phyloP scores from a whole-genome alignment of 2,888 invertebrate genomes.

The Campoplex nolae region DNA sequence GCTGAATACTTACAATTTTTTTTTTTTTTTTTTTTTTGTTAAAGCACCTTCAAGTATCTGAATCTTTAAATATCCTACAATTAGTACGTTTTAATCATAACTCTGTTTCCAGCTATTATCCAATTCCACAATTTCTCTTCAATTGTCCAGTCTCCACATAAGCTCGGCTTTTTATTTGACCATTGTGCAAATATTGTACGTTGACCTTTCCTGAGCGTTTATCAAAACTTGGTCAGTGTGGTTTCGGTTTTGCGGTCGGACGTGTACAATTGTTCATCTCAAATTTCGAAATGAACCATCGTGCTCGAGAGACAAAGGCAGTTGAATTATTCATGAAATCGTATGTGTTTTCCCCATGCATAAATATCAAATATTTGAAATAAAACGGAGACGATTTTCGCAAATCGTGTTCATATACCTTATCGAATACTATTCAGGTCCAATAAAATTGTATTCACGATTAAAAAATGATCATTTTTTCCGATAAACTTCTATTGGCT shows the following conservation, averaged over 20 bases:
- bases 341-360: neutral
- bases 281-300: constrained; percentile 57
- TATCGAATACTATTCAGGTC: neutral
- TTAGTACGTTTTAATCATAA: neutral
- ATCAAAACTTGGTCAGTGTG: constrained; percentile 37
- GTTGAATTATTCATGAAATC: constrained; percentile 43
- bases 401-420: neutral
- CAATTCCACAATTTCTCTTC: neutral
- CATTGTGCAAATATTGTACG: constrained; percentile 8
- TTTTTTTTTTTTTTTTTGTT: no score
- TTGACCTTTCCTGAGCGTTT: constrained; percentile 41
- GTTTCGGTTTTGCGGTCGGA: constrained; percentile 54
- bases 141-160: neutral
- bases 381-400: neutral
- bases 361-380: neutral
- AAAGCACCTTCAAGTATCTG: no score
- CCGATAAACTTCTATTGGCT: neutral
- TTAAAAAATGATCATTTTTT: neutral
- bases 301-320: constrained; percentile 24
- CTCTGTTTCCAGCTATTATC: neutral
- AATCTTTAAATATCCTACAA: no score
- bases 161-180: neutral
- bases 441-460: no score
- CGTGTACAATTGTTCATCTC: constrained; percentile 55
- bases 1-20: no score